Conservation (phyloP, 2,888 invertebrate genomes). For the Torymus texanus region DNA sequence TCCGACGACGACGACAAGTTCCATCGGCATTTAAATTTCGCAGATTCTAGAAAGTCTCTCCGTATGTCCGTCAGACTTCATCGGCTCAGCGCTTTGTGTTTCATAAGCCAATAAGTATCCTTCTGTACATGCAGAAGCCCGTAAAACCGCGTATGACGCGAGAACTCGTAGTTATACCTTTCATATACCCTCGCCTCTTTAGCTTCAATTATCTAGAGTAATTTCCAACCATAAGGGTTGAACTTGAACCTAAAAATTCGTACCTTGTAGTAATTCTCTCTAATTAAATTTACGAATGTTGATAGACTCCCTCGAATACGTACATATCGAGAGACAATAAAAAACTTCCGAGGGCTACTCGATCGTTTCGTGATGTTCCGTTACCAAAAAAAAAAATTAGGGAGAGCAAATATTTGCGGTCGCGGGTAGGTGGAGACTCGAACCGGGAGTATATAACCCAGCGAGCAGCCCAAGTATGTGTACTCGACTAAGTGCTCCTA, state of each 20-base stretch:
- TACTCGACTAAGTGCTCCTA: constrained; percentile 7
- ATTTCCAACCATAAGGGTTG: not conserved
- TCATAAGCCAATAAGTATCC: constrained; percentile 28
- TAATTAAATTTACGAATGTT: too few relatives aligned
- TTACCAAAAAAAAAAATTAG: not conserved
- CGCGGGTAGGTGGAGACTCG: not conserved
- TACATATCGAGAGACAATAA: not conserved
- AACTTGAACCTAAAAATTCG: constrained; percentile 5
- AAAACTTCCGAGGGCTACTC: not conserved
- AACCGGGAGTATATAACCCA: not conserved
- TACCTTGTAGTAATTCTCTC: not conserved
- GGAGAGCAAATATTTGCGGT: constrained; percentile 20
- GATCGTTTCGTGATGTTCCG: not conserved
- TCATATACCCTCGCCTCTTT: not conserved
- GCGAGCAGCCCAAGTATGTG: not conserved
- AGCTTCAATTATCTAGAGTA: constrained; percentile 1
- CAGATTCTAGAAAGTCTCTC: constrained; percentile 4
- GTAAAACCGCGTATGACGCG: constrained; percentile 8
- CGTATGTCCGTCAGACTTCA: not conserved
- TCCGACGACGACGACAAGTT: too few relatives aligned
- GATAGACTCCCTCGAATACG: too few relatives aligned
- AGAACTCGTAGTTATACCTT: not conserved
- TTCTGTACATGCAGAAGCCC: constrained; percentile 15
- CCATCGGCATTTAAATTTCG: not conserved
- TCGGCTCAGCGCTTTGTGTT: constrained; percentile 10